phyloP scores from a whole-genome alignment of 1,140 invertebrate species.

The Adoxophyes honmai region DNA sequence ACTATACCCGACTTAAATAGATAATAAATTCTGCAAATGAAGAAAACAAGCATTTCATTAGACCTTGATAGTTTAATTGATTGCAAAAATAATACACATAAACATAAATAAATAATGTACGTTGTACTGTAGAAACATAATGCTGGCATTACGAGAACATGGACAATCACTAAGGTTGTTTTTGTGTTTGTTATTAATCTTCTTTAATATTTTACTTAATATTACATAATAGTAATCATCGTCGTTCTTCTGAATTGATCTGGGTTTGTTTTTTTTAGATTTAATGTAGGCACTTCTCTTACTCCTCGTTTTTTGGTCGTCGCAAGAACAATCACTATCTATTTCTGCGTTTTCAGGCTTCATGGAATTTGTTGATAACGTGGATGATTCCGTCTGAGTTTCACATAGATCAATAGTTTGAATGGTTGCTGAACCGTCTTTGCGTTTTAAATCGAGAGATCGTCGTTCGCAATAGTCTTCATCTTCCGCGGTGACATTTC shows the following conservation, averaged over 20 bases:
- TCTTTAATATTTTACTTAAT: slow-evolving; percentile 37
- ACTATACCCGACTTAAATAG: too few species aligned
- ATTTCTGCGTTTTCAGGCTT: not conserved
- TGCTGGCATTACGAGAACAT: slow-evolving; percentile 27
- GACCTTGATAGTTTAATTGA: too few species aligned
- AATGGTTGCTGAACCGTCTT: slow-evolving; percentile 22
- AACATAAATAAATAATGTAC: slow-evolving; percentile 3
- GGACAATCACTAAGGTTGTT: slow-evolving; percentile 28
- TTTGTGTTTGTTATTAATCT: slow-evolving; percentile 29
- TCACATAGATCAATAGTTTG: not conserved
- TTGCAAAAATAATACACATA: too few species aligned
- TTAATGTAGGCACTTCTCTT: slow-evolving; percentile 26
- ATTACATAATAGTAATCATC: slow-evolving; percentile 47
- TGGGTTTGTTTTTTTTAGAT: slow-evolving; percentile 16
- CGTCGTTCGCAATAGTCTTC: slow-evolving; percentile 66
- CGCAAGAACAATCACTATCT: slow-evolving; percentile 25
- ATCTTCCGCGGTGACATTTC: slow-evolving; percentile 27
- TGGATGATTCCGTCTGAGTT: not conserved
- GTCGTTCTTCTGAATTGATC: slow-evolving; percentile 32
- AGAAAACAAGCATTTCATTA: too few species aligned
- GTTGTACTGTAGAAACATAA: slow-evolving; percentile 13
- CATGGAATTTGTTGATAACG: not conserved
- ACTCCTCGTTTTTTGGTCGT: slow-evolving; percentile 24
- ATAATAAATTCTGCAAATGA: too few species aligned
- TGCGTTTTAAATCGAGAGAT: slow-evolving; percentile 43